Percentiles rank a stretch among this genome's conserved stretches.
phyloP scores from a whole-genome alignment of 2,113 vertebrate species.

The Hypocryptadius cinnamomeus region DNA sequence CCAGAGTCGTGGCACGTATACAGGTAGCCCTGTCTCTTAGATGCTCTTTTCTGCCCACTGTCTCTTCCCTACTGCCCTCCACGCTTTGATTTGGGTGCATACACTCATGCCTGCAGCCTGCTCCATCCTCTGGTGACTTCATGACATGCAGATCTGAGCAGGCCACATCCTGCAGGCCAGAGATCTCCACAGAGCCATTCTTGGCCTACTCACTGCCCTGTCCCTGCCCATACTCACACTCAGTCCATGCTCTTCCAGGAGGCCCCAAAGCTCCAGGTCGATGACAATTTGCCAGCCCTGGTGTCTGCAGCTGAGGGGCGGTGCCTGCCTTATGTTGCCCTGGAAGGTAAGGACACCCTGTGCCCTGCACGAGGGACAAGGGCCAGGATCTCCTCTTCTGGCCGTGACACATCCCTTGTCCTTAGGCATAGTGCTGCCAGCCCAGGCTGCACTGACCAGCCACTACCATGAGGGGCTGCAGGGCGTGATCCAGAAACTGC shows the following conservation, averaged over 20 bases:
- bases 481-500: conserved; percentile 82
- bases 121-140: not conserved
- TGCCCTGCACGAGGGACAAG: accelerated
- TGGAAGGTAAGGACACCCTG: conserved; percentile 75
- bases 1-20: conserved; percentile 64
- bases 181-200: not conserved
- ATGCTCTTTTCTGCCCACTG: not conserved
- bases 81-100: not conserved
- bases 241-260: conserved; percentile 58
- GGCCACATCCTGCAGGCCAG: not conserved
- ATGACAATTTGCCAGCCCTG: conserved; percentile 64
- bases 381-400: accelerated
- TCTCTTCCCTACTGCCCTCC: not conserved
- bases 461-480: conserved; percentile 73
- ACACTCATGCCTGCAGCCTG: not conserved
- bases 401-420: not conserved
- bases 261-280: conserved; percentile 75
- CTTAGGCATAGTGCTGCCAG: conserved; percentile 76
- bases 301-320: conserved; percentile 73
- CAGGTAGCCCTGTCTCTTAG: conserved; percentile 58
- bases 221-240: accelerated
- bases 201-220: not conserved
- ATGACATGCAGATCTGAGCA: not conserved
- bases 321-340: conserved; percentile 76
- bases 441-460: conserved; percentile 71